Percentiles rank a stretch among this genome's conserved stretches.
Evolutionary conservation across 2,113 vertebrate genomes (phyloP).

Genomic region (Cottus gobio): DNA sequence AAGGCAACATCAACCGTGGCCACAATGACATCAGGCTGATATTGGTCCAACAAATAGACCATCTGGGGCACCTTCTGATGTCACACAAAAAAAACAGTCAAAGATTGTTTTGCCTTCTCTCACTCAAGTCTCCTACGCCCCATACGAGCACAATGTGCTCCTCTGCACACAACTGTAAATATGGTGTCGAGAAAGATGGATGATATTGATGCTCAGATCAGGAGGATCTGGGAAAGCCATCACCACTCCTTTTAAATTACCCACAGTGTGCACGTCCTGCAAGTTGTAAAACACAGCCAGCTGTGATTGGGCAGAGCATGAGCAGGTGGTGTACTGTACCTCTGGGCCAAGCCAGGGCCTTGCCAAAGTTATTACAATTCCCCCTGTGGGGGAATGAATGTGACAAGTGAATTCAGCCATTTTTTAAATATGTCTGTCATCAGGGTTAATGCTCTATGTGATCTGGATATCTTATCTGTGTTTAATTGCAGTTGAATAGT

Average conservation of each 20-base stretch:
- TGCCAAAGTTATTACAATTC: not conserved
- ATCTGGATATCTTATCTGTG: not conserved
- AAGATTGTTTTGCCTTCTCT: not conserved
- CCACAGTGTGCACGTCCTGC: not conserved
- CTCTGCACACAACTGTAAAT: not conserved
- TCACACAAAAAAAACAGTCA: not conserved
- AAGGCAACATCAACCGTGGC: not conserved
- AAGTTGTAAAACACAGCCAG: not conserved
- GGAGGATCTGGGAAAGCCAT: not conserved
- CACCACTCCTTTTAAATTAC: not conserved
- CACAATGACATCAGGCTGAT: not conserved
- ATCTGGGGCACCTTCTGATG: not conserved
- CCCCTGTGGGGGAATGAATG: not conserved
- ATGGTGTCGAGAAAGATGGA: not conserved
- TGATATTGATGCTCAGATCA: not conserved
- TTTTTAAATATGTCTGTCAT: not conserved
- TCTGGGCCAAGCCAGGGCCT: not conserved
- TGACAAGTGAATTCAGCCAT: not conserved
- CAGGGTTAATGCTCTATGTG: not conserved
- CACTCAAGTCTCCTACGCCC: not conserved
- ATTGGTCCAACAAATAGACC: not conserved
- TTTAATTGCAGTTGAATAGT: not conserved
- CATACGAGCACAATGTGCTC: not conserved
- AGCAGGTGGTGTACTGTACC: no score
- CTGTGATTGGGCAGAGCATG: not conserved